Evolutionary conservation across 2,888 invertebrate genomes (phyloP).

Genomic region (Caprella mutica): DNA sequence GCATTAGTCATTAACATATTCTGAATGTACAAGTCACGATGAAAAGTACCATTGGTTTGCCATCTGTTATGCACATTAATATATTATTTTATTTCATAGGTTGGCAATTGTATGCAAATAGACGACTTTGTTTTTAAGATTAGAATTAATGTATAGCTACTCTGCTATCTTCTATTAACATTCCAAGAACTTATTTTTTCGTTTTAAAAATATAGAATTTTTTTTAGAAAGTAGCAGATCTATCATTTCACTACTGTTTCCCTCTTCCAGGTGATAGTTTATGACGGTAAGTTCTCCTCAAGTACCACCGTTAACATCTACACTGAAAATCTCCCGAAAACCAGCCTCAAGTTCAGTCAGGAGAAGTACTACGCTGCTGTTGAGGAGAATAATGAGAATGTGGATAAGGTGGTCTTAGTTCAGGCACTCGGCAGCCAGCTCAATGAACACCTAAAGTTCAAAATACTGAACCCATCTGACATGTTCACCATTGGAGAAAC

Average conservation of each 20-base stretch:
- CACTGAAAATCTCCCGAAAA: constrained; percentile 54
- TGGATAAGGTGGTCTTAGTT: constrained; percentile 66
- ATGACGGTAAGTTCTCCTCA: constrained; percentile 70
- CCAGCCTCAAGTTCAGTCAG: constrained; percentile 71
- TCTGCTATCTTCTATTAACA: too few species aligned
- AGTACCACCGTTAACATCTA: constrained; percentile 57
- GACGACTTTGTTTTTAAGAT: too few species aligned
- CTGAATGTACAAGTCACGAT: too few species aligned
- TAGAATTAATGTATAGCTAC: too few species aligned
- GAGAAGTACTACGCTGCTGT: constrained; percentile 66
- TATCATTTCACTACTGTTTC: not conserved
- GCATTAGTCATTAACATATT: too few species aligned
- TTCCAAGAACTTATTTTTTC: not conserved
- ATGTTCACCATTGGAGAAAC: constrained; percentile 57
- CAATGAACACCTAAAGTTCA: constrained; percentile 75
- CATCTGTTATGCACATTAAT: too few species aligned
- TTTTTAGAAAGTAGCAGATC: not conserved
- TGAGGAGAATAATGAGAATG: constrained; percentile 72
- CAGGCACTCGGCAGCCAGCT: constrained; percentile 74
- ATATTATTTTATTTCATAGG: too few species aligned
- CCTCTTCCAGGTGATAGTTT: constrained; percentile 55
- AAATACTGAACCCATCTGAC: constrained; percentile 69
- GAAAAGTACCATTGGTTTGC: too few species aligned
- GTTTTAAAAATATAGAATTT: not conserved
- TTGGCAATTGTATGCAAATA: too few species aligned